Evolutionary conservation across 2,797 vertebrate genomes (phyloP), one percentile per base, ranked within the genome.

Genomic region (Clarias pachynema): DNA sequence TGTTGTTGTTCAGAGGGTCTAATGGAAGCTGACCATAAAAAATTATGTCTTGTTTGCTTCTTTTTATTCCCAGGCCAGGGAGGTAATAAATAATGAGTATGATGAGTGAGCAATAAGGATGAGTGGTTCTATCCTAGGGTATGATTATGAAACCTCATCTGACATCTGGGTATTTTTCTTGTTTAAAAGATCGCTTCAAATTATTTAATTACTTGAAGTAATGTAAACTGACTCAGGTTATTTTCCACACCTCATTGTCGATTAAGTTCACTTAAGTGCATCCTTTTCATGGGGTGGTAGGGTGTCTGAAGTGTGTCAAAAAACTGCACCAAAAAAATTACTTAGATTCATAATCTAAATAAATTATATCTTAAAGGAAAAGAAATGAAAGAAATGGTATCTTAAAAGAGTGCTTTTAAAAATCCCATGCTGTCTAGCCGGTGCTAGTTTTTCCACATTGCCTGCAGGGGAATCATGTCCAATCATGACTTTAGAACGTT

Each of bases 401-500:
- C 18, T 34, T 14, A 14, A 1, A 40, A 1, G n/a, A 59, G n/a
- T 44, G 29, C 49, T 68, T 40, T 44, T 18, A 22, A 22, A 68
- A 44, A 65, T 75, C 49, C 9, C n/a, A 22, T 44, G 53, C 83
- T 53, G 68, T 63, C 82, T 69, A 84, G 31, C 31, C 0, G 7
- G 9, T 78, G 53, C 63, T 40, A 68, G 73, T 31, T 66, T 60
- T 84, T 26, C 53, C 34, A 79, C 75, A 62, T 70, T 70, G 75
- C 75, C 74, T 62, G 65, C 44, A 79, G 83, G 31, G 18, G 59
- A 20, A 59, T 84, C 83, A 60, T 79, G 75, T 70, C 34, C 65
- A 79, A 37, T 70, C 75, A 79, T 79, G 83, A 84, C 22, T 59
- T 84, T 24, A 69, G 73, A 84, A 79, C 10, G 60, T 68, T 84